Base-by-base conservation (phyloP, 2,888 invertebrate species). In the Heteromyza rotundicornis region DNA sequence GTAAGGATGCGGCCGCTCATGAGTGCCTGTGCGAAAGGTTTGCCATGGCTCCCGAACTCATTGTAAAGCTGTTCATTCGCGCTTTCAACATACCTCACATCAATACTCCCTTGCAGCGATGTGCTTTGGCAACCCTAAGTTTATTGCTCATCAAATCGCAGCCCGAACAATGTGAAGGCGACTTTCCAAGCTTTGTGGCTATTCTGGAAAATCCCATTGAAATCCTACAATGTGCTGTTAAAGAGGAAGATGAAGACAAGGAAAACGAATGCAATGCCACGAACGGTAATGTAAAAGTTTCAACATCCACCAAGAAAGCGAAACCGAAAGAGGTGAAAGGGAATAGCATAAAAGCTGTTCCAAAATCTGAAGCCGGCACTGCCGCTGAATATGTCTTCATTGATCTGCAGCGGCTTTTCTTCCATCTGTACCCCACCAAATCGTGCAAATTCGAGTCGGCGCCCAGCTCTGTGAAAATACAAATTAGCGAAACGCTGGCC, bases 401-500 rank as follows among this genome's bases (percentile, higher is more conserved):
- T 1, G 55, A 64, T 22, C 54, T 81, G 22, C 70, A 72, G 57
- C 69, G 68, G 0, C 64, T 81, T 2, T 73, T 81, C 20, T 63
- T 64, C 1, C 62, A 72, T 12, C 57, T 71, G 17, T 80, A 72
- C 59, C 70, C 77, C 0, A 2, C 35, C 1, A 71, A 68, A 54
- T 59, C 57, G 0, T 73, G 68, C 17, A 76, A 66, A 59, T 82
- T 80, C 50, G 62, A 73, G 20, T 40, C 65, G 0, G 36, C 68
- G 1, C 74, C 78, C 0, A 69, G 49, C 10, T 57, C 55, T 2
- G 58, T 57, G 1, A 77, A 80, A 7, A 55, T 75, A 14, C 72
- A 75, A 24, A 62, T 81, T 2, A 74, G 73, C 24, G 80, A 80
- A 57, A 72, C 77, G 0, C 60, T 83, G 1, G 76, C 77, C 0